These are phyloP conservation scores for Dinomys branickii DNA, from an alignment of 2,113 vertebrate genomes.

Conservation along the genomic window DNA sequence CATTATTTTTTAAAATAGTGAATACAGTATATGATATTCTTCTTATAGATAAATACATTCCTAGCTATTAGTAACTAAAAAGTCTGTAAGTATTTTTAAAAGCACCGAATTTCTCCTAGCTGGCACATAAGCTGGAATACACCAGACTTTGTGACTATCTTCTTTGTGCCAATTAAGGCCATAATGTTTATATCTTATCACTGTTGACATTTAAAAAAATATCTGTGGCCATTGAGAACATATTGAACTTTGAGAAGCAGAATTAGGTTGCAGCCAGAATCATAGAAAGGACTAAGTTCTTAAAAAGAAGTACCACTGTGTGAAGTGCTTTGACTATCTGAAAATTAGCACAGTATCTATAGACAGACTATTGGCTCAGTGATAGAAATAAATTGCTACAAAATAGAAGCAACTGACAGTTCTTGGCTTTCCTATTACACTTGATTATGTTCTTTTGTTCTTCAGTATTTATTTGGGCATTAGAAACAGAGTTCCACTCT, in stretches of 20 bases:
- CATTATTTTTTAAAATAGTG: conserved; percentile 2
- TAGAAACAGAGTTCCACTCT: neutral
- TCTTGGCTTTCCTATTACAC: neutral
- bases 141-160: neutral
- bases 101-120: neutral
- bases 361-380: neutral
- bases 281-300: neutral
- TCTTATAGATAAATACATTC: conserved; percentile 1
- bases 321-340: neutral
- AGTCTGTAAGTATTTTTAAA: conserved; percentile 16
- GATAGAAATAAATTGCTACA: neutral
- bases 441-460: neutral
- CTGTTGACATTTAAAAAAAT: neutral
- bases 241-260: neutral
- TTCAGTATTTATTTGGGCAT: neutral
- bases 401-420: neutral
- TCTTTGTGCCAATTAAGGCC: neutral
- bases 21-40: neutral
- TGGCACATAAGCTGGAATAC: neutral
- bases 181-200: neutral
- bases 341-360: neutral
- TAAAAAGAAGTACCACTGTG: neutral
- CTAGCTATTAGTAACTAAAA: neutral
- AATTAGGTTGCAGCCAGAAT: neutral
- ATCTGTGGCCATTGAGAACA: neutral